Base-by-base conservation (phyloP, 2,888 invertebrate species). In the Leucoma salicis region DNA sequence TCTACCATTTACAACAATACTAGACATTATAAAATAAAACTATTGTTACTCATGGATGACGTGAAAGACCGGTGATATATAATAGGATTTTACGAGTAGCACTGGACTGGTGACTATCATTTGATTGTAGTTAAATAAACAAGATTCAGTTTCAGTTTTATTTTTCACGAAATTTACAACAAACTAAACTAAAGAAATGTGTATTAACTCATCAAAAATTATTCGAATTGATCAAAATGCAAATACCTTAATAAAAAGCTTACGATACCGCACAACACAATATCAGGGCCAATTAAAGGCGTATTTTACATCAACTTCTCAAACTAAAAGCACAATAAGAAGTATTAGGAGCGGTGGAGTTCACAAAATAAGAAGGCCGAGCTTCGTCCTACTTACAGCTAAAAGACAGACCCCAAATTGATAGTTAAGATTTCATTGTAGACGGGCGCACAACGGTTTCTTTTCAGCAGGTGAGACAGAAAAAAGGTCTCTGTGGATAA, bases 361-460 rank as follows among this genome's bases (percentile, higher is more conserved):
- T 68, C 64, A 69, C 70, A 63, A 72, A 72, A 67, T 69, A 59
- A 65, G 65, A 66, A 74, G 76, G 74, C 74, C 74, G 72, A 67
- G 57, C 56, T 44, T 54, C 55, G 57, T 46, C 49, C 60, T 50
- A 58, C 61, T 57, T 53, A 49, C 49, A 48, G 38, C 52, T 63
- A 52, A 54, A 56, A 62, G 63, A 63, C 58, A 57, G 53, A 46
- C 39, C 44, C 46, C 40, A 61, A 63, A 59, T 46, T 57, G 53
- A 49, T 57, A 58, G 53, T 51, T 46, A 46, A 42, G 31, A 41
- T 42, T 36, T 14, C 3, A 8, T 18, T 44, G 47, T 41, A 65
- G 57, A 66, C 66, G 48, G 12, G 40, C 55, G 53, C 60, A 42
- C 48, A 39, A 34, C 21, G 24, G 8, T 39, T 36, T 39, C 14